A percentile compares a stretch with the other conserved stretches of the same genome.
phyloP scores from a whole-genome alignment of 2,888 invertebrate genomes.

The Blera fallax region DNA sequence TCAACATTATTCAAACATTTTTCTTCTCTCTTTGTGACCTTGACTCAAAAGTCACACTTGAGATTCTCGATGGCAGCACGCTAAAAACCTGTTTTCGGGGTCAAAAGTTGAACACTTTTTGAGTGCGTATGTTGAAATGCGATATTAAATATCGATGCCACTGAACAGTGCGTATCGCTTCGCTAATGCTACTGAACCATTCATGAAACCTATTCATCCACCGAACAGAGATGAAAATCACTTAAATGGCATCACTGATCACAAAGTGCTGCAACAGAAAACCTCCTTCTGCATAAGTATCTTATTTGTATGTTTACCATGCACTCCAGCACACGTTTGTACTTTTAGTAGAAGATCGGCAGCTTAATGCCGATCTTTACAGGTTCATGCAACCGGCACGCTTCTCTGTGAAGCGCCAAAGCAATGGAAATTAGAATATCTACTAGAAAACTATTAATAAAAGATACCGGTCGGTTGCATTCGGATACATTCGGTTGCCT shows the following conservation, averaged over 20 bases:
- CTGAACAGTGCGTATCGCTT: neutral
- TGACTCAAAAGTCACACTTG: too few relatives aligned
- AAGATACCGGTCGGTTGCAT: constrained; percentile 81
- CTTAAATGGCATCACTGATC: constrained; percentile 60
- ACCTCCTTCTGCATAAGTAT: neutral
- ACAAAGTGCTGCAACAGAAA: constrained; percentile 31
- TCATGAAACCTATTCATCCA: constrained; percentile 25
- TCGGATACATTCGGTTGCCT: constrained; percentile 82
- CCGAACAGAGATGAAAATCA: constrained; percentile 47
- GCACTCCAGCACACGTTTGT: constrained; percentile 1
- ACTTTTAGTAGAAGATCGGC: neutral
- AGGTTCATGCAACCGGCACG: constrained; percentile 71
- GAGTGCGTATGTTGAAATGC: too few relatives aligned
- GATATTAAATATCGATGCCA: too few relatives aligned
- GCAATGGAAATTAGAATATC: constrained; percentile 71
- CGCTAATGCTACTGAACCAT: neutral
- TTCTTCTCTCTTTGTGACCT: too few relatives aligned
- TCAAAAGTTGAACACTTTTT: too few relatives aligned
- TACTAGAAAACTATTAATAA: constrained; percentile 71
- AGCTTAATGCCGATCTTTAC: constrained; percentile 57
- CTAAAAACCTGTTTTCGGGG: too few relatives aligned
- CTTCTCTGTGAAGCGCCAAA: constrained; percentile 62
- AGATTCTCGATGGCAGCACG: too few relatives aligned
- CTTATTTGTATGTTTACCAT: neutral
- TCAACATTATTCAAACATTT: too few relatives aligned